Conservation (phyloP, 2,888 invertebrate genomes). For the Mimas tiliae region DNA sequence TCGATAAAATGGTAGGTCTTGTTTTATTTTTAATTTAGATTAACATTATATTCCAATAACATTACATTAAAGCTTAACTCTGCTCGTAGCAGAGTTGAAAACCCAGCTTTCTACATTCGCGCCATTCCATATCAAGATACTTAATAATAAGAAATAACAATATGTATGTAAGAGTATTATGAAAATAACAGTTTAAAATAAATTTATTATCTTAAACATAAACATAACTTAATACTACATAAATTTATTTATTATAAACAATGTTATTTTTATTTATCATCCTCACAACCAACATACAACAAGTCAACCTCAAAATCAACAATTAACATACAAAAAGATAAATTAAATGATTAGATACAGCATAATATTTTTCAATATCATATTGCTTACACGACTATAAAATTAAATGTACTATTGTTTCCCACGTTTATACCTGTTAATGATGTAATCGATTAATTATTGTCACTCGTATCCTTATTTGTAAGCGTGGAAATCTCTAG, state of each 20-base stretch:
- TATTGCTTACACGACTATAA: background rate
- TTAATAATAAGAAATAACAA: too few relatives aligned
- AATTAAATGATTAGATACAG: background rate
- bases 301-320: too few relatives aligned
- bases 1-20: background rate
- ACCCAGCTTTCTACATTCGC: too few relatives aligned
- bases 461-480: background rate
- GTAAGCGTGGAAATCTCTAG: too few relatives aligned
- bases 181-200: background rate
- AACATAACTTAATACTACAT: background rate
- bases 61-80: too few relatives aligned
- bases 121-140: too few relatives aligned
- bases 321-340: background rate
- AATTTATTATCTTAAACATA: background rate
- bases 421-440: background rate
- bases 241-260: background rate
- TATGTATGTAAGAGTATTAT: too few relatives aligned
- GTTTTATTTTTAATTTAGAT: background rate
- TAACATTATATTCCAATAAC: background rate
- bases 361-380: background rate
- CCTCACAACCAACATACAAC: background rate
- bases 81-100: too few relatives aligned
- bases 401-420: background rate
- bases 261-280: background rate
- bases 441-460: constrained; percentile 14